Evolutionary conservation across 1,140 invertebrate species (phyloP), one percentile per base, ranked within the genome.

Genomic region (Trichonephila inaurata): DNA sequence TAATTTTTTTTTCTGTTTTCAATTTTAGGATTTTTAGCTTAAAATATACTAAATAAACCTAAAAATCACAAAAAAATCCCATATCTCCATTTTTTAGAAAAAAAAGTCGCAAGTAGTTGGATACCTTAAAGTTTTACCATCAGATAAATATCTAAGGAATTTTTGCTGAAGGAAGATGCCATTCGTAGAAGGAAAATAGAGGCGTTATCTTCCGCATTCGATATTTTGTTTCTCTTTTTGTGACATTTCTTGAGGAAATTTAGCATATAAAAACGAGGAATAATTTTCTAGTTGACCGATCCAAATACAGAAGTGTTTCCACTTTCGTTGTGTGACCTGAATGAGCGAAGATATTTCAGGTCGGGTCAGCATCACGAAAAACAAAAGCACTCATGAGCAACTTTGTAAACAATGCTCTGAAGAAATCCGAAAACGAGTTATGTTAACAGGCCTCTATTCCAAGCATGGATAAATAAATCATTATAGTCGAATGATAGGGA

Each of bases 261-360:
- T 33, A 16, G 16, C 28, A 18, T 0, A 1, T 33, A 40, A 77
- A 33, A 40, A 77, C 72, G 72, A 77, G 6, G 72, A 4, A 19
- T 14, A 40, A 77, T 77, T 77, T 77, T 77, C 72, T 77, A 77
- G 72, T 77, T 77, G 33, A 77, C 72, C 72, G 72, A 77, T 77
- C 72, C 72, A 77, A 40, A 77, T 77, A 28, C 72, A 28, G 33
- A 33, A 77, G 72, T 77, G 33, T 77, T 77, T 77, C 72, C 24
- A 40, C 16, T 18, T 18, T 7, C 28, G 72, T 40, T 51, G 72
- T 33, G 28, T 40, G 72, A 77, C 72, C 72, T 28, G 72, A 77
- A 77, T 77, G 72, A 2, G 28, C 12, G 33, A 40, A 16, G 24
- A 18, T 77, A 77, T 77, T 77, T 77, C 28, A 77, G 72, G 72